Evolutionary conservation across 2,113 vertebrate genomes (phyloP).

Genomic region (Herpailurus yagouaroundi): DNA sequence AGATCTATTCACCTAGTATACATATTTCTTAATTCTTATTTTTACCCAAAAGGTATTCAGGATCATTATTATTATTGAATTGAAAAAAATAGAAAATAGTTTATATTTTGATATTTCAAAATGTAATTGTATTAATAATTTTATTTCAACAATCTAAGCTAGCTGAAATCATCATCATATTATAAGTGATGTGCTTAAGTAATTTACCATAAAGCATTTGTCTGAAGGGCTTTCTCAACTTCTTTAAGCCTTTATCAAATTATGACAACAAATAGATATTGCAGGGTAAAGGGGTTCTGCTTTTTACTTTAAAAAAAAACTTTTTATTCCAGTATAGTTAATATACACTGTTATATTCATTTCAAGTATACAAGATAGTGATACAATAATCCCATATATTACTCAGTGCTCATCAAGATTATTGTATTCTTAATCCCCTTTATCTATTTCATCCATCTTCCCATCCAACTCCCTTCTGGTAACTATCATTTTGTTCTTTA

Average conservation of each 20-base stretch:
- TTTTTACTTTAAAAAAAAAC: not conserved
- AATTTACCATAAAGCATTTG: conserved; percentile 3
- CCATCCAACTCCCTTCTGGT: not conserved
- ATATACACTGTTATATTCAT: not conserved
- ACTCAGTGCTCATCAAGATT: not conserved
- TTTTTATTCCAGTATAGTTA: not conserved
- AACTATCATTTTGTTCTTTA: not conserved
- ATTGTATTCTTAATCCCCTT: not conserved
- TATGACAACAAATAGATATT: not conserved
- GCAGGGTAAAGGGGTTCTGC: not conserved
- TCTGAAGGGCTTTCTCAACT: not conserved
- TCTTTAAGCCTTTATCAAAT: not conserved
- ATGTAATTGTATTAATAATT: not conserved
- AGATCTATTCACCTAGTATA: not conserved
- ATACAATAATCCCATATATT: not conserved
- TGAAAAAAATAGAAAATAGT: not conserved
- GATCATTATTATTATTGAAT: not conserved
- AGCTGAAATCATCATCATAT: not conserved
- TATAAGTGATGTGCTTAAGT: conserved; percentile 18
- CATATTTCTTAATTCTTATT: not conserved
- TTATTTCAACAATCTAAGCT: conserved; percentile 17
- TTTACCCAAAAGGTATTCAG: not conserved
- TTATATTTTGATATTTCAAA: conserved; percentile 29
- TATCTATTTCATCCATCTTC: not conserved
- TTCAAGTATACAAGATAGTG: not conserved